These are phyloP conservation scores for Halyomorpha halys DNA, from an alignment of 1,140 invertebrate genomes.

Conservation along the genomic window DNA sequence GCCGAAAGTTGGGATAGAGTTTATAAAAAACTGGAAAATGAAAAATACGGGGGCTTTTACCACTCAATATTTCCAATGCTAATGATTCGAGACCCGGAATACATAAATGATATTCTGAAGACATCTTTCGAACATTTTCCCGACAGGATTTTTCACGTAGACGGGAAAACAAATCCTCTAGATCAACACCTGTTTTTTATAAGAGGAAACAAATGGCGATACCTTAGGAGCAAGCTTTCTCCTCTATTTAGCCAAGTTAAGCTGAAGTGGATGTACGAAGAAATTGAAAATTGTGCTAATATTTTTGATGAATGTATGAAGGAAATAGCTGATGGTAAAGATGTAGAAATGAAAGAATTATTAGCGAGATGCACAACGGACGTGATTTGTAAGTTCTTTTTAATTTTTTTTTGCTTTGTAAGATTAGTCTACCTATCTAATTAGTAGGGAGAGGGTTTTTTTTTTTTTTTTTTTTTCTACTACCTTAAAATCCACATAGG, in stretches of 20 bases:
- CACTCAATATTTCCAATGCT: background rate
- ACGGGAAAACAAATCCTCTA: background rate
- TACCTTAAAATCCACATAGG: no score
- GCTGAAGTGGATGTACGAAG: background rate
- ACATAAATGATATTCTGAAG: background rate
- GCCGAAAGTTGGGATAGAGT: background rate
- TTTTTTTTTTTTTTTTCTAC: no score
- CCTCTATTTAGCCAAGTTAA: background rate
- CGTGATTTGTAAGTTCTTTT: slow-evolving; percentile 1
- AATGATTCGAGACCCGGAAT: background rate
- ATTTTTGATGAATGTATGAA: slow-evolving; percentile 23
- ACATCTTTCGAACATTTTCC: background rate
- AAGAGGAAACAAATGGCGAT: slow-evolving; percentile 1
- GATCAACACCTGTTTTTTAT: background rate
- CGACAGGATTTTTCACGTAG: background rate
- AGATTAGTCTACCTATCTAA: no score
- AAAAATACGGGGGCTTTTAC: slow-evolving; percentile 13
- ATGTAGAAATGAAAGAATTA: slow-evolving; percentile 13
- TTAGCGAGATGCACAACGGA: slow-evolving; percentile 26
- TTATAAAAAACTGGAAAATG: background rate
- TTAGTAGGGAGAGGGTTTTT: no score
- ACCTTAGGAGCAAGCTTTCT: background rate
- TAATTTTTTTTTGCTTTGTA: background rate
- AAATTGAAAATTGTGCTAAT: background rate
- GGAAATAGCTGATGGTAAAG: background rate